Evolutionary conservation across 2,888 invertebrate genomes (phyloP).

Genomic region (Microchrysa polita): DNA sequence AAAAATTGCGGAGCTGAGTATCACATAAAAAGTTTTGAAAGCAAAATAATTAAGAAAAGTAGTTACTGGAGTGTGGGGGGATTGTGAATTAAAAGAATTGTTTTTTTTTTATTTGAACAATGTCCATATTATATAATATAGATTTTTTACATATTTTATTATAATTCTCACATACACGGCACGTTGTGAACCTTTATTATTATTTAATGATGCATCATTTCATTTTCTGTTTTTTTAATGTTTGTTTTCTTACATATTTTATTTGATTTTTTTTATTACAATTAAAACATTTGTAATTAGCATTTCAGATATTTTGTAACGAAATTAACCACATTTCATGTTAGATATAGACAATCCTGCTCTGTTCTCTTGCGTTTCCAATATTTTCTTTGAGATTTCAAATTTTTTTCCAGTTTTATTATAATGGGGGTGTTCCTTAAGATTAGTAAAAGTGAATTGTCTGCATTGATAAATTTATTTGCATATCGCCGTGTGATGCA

Average conservation of each 20-base stretch:
- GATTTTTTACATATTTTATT: conserved; percentile 65
- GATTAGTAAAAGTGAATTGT: conserved; percentile 23
- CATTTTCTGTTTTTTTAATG: conserved; percentile 36
- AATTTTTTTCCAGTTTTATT: conserved; percentile 24
- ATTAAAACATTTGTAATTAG: conserved; percentile 24
- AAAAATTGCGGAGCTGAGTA: too few relatives aligned
- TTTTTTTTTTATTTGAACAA: conserved; percentile 77
- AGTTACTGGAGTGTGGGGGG: too few relatives aligned
- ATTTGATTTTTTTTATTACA: conserved; percentile 6
- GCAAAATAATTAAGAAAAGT: too few relatives aligned
- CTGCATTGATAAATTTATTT: conserved; percentile 5
- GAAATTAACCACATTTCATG: conserved; percentile 16
- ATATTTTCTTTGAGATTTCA: not conserved
- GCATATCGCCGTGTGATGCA: not conserved
- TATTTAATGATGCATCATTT: conserved; percentile 57
- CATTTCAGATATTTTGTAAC: not conserved
- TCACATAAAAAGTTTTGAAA: too few relatives aligned
- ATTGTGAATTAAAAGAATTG: not conserved
- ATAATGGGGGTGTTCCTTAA: conserved; percentile 25
- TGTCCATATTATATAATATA: conserved; percentile 78
- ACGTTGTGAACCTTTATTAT: conserved; percentile 91
- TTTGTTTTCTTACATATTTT: conserved; percentile 40
- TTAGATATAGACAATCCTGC: conserved; percentile 7
- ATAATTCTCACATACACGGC: conserved; percentile 86
- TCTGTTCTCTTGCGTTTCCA: conserved; percentile 8